A percentile compares a stretch with the other conserved stretches of the same genome.
Conservation (phyloP, 2,113 vertebrate species). For the Nothoprocta pentlandii region DNA sequence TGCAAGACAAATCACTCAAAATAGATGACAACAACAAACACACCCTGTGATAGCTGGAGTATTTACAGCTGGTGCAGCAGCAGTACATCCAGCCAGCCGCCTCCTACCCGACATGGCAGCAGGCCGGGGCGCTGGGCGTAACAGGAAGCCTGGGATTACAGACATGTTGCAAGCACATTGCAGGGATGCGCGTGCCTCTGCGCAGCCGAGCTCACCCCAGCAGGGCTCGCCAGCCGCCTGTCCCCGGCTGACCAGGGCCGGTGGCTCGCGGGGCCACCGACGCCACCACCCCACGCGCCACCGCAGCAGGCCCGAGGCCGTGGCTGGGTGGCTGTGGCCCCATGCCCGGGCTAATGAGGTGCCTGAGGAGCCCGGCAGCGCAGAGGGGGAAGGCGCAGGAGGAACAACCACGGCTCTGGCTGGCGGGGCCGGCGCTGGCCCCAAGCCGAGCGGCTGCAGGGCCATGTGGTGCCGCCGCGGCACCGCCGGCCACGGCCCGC, state of each 20-base stretch:
- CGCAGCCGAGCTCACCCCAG: not conserved
- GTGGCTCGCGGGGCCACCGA: accelerated
- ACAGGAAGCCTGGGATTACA: not conserved
- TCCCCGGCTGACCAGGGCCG: not conserved
- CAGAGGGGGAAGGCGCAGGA: not conserved
- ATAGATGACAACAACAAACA: not conserved
- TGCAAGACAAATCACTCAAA: not conserved
- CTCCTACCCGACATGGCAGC: not conserved
- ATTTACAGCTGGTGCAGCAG: not conserved
- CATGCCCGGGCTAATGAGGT: not conserved
- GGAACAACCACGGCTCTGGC: not conserved
- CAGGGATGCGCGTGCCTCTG: not conserved
- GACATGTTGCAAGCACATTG: not conserved
- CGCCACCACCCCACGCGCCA: accelerated
- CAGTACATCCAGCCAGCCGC: not conserved
- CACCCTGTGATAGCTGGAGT: not conserved
- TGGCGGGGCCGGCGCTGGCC: accelerated
- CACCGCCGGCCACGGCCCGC: not conserved
- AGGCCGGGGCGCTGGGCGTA: not conserved
- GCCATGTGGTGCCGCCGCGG: not conserved
- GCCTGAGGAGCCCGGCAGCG: accelerated
- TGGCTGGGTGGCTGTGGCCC: accelerated
- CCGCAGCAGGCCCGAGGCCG: accelerated
- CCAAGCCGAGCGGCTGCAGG: accelerated
- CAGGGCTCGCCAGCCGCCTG: not conserved